These are phyloP conservation scores for Lutjanus argentimaculatus DNA, from an alignment of 2,797 vertebrate genomes.

Conservation along the genomic window DNA sequence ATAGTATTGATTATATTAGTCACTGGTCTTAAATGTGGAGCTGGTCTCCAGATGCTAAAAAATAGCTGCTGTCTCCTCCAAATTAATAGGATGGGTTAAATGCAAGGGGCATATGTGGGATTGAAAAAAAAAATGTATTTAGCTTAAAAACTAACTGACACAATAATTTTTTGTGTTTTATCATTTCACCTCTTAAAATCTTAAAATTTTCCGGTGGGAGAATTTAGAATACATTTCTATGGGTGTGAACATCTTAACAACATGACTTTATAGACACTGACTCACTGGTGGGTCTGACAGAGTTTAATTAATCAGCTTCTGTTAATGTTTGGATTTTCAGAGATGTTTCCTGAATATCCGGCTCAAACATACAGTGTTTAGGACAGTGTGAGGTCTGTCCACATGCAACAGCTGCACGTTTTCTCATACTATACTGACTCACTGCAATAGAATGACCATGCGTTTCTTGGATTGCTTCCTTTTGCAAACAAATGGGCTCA, in stretches of 20 bases:
- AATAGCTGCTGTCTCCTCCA: background rate
- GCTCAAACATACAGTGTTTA: slow-evolving; percentile 15
- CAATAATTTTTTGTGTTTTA: background rate
- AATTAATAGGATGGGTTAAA: background rate
- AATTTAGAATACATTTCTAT: background rate
- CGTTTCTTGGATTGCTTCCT: slow-evolving; percentile 20
- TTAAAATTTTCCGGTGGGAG: background rate
- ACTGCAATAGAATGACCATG: slow-evolving; percentile 19
- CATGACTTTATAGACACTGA: slow-evolving; percentile 1
- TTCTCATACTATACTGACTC: slow-evolving; percentile 36
- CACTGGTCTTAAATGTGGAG: slow-evolving; percentile 4
- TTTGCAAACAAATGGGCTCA: background rate
- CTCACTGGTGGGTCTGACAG: slow-evolving; percentile 41
- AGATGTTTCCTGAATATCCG: slow-evolving; percentile 30
- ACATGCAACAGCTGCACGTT: slow-evolving; percentile 40
- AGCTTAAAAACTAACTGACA: background rate
- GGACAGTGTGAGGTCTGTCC: slow-evolving; percentile 20
- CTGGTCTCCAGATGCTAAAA: slow-evolving; percentile 13
- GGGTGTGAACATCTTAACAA: slow-evolving; percentile 19
- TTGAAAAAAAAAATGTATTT: background rate
- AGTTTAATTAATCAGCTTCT: slow-evolving; percentile 26
- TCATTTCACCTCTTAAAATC: background rate
- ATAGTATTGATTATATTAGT: background rate
- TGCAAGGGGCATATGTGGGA: background rate
- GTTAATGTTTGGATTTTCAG: slow-evolving; percentile 39